A percentile compares a stretch with the other conserved stretches of the same genome.
These are phyloP conservation scores for Perccottus glenii DNA, from an alignment of 2,113 vertebrate genomes.

Conservation along the genomic window DNA sequence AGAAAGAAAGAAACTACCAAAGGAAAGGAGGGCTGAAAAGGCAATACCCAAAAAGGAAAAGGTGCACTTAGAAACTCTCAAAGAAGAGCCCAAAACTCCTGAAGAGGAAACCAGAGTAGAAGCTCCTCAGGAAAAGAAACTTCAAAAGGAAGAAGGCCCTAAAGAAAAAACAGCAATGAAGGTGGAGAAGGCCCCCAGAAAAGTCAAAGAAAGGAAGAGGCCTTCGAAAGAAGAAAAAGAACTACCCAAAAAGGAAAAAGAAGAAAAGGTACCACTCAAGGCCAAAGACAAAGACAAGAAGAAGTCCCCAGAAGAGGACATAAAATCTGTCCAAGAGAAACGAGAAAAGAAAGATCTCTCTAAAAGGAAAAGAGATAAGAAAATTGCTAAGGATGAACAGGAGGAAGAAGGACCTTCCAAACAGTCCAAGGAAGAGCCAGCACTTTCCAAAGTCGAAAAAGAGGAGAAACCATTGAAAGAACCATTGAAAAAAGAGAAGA, in stretches of 20 bases:
- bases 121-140: not conserved
- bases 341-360: not conserved
- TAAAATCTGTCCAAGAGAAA: constrained; percentile 1
- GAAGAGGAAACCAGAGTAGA: not conserved
- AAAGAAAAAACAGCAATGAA: constrained; percentile 5
- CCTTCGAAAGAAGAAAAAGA: not conserved
- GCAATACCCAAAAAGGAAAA: not conserved
- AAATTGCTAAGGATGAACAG: not conserved
- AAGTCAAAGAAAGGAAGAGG: not conserved
- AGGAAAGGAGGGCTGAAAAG: not conserved
- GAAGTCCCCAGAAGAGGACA: not conserved
- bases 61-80: not conserved
- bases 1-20: not conserved
- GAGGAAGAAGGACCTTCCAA: not conserved
- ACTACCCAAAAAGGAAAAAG: constrained; percentile 1
- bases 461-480: constrained; percentile 8
- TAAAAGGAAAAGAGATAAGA: constrained; percentile 7
- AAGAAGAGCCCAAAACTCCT: not conserved
- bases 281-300: not conserved
- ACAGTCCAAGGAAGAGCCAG: constrained; percentile 11
- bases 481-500: constrained; percentile 12
- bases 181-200: constrained; percentile 6
- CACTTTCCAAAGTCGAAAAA: constrained; percentile 6
- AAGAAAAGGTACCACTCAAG: constrained; percentile 1
- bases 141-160: not conserved